Conservation (phyloP, 2,113 vertebrate species). For the Petrocephalus microphthalmus region DNA sequence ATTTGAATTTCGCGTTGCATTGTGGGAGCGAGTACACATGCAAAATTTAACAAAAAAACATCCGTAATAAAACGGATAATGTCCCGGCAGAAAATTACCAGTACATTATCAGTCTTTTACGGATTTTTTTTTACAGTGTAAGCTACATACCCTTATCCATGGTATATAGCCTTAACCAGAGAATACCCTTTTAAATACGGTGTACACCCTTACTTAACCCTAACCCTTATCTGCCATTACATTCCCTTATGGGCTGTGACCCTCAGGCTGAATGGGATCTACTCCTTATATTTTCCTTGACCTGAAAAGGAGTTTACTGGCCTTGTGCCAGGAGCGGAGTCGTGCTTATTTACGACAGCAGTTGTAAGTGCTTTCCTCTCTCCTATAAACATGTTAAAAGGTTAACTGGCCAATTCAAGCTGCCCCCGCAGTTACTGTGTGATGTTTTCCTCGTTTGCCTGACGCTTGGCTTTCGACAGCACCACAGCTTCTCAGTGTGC, state of each 20-base stretch:
- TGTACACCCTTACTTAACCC: background rate
- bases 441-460: background rate
- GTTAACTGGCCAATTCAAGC: conserved; percentile 2
- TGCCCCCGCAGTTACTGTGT: background rate
- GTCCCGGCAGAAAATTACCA: too few relatives aligned
- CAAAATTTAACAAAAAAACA: too few relatives aligned
- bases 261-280: background rate
- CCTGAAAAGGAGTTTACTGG: background rate
- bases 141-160: background rate
- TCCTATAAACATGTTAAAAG: background rate
- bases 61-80: too few relatives aligned
- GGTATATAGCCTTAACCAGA: background rate
- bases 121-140: too few relatives aligned
- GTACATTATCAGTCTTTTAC: too few relatives aligned
- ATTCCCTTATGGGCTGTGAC: background rate
- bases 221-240: background rate
- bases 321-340: background rate
- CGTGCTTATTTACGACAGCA: background rate
- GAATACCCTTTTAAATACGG: background rate
- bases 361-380: background rate
- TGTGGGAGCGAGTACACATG: too few relatives aligned
- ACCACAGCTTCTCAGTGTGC: background rate
- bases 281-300: background rate
- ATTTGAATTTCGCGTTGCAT: too few relatives aligned
- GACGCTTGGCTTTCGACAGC: background rate